A percentile compares a stretch with the other conserved stretches of the same genome.
These are phyloP conservation scores for Drosophila aldrichi DNA, from an alignment of 2,888 invertebrate species.

Conservation along the genomic window DNA sequence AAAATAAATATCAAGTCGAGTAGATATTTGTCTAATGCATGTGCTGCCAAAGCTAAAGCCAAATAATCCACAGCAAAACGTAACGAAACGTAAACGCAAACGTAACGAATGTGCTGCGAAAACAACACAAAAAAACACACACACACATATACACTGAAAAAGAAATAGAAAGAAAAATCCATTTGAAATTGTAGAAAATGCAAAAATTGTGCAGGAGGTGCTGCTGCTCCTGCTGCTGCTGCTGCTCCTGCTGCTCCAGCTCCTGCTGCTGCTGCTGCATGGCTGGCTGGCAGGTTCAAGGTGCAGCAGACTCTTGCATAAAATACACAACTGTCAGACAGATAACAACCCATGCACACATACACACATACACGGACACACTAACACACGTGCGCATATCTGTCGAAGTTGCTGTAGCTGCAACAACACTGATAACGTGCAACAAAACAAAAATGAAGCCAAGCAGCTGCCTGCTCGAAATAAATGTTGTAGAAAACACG, in stretches of 20 bases:
- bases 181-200: conserved; percentile 74
- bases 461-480: conserved; percentile 54
- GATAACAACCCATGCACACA: conserved; percentile 42
- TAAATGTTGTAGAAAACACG: conserved; percentile 57
- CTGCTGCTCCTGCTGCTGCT: conserved; percentile 20
- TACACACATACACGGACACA: conserved; percentile 7
- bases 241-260: neutral
- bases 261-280: conserved; percentile 5
- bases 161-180: conserved; percentile 48
- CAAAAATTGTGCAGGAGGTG: conserved; percentile 57
- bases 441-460: conserved; percentile 48
- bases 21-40: conserved; percentile 62
- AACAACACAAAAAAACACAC: neutral
- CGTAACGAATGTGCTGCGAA: conserved; percentile 46
- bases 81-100: conserved; percentile 59
- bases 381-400: conserved; percentile 46
- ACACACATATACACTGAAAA: neutral
- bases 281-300: conserved; percentile 40
- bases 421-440: conserved; percentile 73
- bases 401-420: conserved; percentile 57
- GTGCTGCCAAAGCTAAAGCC: conserved; percentile 54
- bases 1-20: conserved; percentile 66
- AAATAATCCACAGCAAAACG: conserved; percentile 55
- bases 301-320: conserved; percentile 58
- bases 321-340: conserved; percentile 57